Evolutionary conservation across 1,140 invertebrate species (phyloP).

Genomic region (Microplitis mediator): DNA sequence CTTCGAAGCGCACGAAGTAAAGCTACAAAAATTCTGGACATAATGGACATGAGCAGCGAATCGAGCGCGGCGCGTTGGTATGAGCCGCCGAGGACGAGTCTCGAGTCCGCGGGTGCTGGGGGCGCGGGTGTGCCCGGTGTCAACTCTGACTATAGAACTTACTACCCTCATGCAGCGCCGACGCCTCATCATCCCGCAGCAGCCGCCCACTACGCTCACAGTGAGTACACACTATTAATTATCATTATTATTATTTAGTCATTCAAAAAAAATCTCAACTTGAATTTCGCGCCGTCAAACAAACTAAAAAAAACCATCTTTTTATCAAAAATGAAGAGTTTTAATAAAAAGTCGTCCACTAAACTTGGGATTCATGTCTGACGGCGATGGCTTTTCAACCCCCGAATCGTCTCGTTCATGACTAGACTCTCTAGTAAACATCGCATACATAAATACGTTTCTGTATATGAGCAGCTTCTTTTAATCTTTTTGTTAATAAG

Average conservation of each 20-base stretch:
- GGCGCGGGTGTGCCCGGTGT: conserved; percentile 47
- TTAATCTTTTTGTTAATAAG: not conserved
- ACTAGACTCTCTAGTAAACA: conserved; percentile 3
- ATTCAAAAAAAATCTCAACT: not conserved
- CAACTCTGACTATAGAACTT: conserved; percentile 59
- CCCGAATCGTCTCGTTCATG: conserved; percentile 22
- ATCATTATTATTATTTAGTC: conserved; percentile 1
- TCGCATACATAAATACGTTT: not conserved
- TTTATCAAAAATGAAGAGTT: too few relatives aligned
- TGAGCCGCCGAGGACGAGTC: conserved; percentile 54
- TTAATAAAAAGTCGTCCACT: too few relatives aligned
- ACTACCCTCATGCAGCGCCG: conserved; percentile 58
- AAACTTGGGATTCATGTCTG: not conserved
- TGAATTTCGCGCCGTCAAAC: not conserved
- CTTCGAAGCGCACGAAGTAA: conserved; percentile 27
- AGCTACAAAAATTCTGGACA: conserved; percentile 47
- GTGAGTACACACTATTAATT: conserved; percentile 47
- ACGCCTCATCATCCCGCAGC: conserved; percentile 57
- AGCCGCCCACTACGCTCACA: conserved; percentile 60
- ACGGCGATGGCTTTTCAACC: not conserved
- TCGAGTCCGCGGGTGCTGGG: conserved; percentile 53
- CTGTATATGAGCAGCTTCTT: too few relatives aligned
- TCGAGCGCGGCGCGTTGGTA: conserved; percentile 61
- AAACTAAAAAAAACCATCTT: not conserved
- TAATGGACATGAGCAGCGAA: conserved; percentile 63